Percentiles rank a stretch among this genome's conserved stretches.
These are phyloP conservation scores for Halisarca cf. caerulea DNA, from an alignment of 37 sponge, comb jelly and placozoan genomes.

Conservation along the genomic window DNA sequence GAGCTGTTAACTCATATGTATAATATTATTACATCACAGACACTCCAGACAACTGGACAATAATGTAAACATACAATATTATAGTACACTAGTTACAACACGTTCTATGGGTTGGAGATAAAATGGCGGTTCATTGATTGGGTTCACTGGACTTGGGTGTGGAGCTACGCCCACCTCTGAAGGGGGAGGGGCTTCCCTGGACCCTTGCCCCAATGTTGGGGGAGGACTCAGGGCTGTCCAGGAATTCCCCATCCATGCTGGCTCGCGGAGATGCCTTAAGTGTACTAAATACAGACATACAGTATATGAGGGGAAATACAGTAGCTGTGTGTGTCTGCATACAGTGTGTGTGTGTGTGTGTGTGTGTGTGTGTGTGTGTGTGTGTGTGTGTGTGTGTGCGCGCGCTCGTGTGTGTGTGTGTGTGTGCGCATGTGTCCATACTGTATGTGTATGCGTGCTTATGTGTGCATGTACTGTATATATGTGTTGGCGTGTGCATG, in stretches of 20 bases:
- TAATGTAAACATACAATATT: too few species aligned
- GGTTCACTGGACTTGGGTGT: background rate
- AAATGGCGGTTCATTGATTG: background rate
- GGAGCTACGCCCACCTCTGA: slow-evolving; percentile 13
- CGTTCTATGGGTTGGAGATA: background rate
- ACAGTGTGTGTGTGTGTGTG: too few species aligned
- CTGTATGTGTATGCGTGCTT: background rate
- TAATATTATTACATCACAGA: background rate
- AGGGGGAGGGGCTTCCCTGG: background rate
- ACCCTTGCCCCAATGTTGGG: background rate
- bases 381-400: background rate
- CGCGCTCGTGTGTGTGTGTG: background rate
- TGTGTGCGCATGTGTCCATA: background rate
- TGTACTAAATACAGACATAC: background rate
- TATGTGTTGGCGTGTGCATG: background rate
- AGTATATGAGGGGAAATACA: background rate
- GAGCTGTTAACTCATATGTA: background rate
- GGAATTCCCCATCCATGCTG: background rate
- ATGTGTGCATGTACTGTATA: background rate
- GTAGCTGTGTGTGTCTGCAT: too few species aligned
- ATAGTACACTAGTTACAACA: background rate
- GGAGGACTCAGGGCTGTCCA: background rate
- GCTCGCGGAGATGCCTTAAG: background rate
- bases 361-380: background rate
- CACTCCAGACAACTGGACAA: too few species aligned